A percentile compares a stretch with the other conserved stretches of the same genome.
Conservation (phyloP, 2,888 invertebrate species). For the Phragmatobia fuliginosa region DNA sequence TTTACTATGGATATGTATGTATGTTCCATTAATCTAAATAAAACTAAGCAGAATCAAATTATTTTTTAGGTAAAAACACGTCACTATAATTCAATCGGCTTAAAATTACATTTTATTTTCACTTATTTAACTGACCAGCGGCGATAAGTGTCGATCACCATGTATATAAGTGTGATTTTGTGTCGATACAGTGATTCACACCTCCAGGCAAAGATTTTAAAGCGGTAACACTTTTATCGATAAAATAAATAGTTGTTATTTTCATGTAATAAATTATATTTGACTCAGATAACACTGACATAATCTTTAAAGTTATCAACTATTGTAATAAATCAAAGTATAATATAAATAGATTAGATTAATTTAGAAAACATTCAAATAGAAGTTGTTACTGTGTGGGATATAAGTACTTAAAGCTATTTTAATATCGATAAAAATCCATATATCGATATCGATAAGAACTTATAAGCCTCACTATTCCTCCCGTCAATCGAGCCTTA, state of each 20-base stretch:
- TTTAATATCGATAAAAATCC: slow-evolving; percentile 32
- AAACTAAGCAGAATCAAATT: not conserved
- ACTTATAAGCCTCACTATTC: slow-evolving; percentile 54
- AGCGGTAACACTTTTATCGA: slow-evolving; percentile 35
- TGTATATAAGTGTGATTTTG: slow-evolving; percentile 56
- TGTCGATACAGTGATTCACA: slow-evolving; percentile 61
- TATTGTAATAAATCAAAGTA: slow-evolving; percentile 15
- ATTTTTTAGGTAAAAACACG: not conserved
- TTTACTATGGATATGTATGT: too few relatives aligned
- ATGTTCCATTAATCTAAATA: not conserved
- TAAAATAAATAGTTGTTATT: slow-evolving; percentile 20
- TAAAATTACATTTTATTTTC: slow-evolving; percentile 54
- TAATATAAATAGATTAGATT: not conserved
- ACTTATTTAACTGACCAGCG: slow-evolving; percentile 62
- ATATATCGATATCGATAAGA: slow-evolving; percentile 44
- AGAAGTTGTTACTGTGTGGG: not conserved
- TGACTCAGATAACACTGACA: not conserved
- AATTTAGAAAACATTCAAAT: not conserved
- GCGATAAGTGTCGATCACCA: slow-evolving; percentile 34
- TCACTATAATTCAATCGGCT: not conserved
- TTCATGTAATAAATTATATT: not conserved
- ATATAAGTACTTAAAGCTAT: not conserved
- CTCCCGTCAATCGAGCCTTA: slow-evolving; percentile 60
- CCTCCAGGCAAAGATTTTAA: slow-evolving; percentile 43
- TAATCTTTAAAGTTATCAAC: not conserved